Evolutionary conservation across 2,888 invertebrate genomes (phyloP), one percentile per base, ranked within the genome.

Genomic region (Noctua comes): DNA sequence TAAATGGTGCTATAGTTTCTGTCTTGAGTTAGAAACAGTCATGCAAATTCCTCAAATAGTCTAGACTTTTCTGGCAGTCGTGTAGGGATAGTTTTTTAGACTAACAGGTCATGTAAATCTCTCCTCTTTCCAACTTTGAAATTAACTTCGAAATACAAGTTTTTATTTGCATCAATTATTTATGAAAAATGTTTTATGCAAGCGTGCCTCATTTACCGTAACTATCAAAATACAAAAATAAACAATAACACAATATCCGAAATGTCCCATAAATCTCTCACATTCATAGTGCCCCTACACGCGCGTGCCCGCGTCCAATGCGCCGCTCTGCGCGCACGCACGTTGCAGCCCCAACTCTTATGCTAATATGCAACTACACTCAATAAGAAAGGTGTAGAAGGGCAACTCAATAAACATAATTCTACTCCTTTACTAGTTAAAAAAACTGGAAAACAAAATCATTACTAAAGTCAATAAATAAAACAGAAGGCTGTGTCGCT

Each of bases 241-340:
- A 64, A 73, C 21, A 27, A 57, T 18, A 43, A n/a, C n/a, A n/a
- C 16, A 71, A 64, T 40, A 54, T 36, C 16, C 0, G 24, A 16
- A 59, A 7, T 57, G 51, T 88, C 78, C 80, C 27, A 54, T 77
- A 75, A 70, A 80, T 65, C 54, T 36, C 0, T 24, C 7, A 31
- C 40, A 18, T 27, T 27, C 69, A 83, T 85, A 27, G 0, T 11
- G 13, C 16, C 77, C 77, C 73, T 78, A 89, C 72, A 51, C 77
- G 89, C 90, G 90, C 92, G 91, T 91, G 92, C 90, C 88, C 86
- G 90, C 85, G 80, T 74, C 92, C 87, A 91, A 92, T 92, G 90
- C 82, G 75, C 73, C 68, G 77, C 68, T 64, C 74, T 80, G 89
- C 90, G 88, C 80, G 65, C 80, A 90, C 90, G 91, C 92, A 92